Conservation (phyloP, 2,888 invertebrate species). For the Julus scandinavius region DNA sequence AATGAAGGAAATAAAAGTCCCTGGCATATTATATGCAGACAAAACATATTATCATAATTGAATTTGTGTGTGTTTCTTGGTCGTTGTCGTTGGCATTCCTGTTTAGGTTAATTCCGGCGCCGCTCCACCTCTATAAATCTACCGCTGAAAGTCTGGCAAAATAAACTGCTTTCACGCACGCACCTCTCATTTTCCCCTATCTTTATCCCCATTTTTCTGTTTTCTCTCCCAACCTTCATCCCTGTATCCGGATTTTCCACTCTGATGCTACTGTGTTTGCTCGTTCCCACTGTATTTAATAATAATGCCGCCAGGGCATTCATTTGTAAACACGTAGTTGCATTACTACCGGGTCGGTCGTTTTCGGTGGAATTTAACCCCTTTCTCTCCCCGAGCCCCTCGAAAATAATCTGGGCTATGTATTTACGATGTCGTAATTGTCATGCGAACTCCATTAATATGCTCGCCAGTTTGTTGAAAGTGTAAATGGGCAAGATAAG, state of each 20-base stretch:
- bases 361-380: no score
- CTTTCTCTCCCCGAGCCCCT: no score
- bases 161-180: not conserved
- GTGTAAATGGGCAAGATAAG: not conserved
- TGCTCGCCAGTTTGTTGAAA: no score
- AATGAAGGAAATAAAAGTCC: no score
- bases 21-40: no score
- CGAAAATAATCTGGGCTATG: no score
- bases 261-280: not conserved
- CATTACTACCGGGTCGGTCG: no score
- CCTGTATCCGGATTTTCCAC: not conserved
- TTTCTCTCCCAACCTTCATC: no score
- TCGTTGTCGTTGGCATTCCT: slow-evolving; percentile 7
- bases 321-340: not conserved
- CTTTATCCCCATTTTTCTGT: not conserved
- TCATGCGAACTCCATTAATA: no score
- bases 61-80: not conserved
- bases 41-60: not conserved
- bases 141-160: slow-evolving; percentile 10
- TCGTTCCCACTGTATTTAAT: slow-evolving; percentile 19
- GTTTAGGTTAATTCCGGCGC: slow-evolving; percentile 7
- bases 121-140: slow-evolving; percentile 9
- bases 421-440: no score
- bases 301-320: slow-evolving; percentile 15
- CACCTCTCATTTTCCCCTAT: not conserved